A percentile compares a stretch with the other conserved stretches of the same genome.
Conservation (phyloP, 53 echinoderm and acorn worm species). For the Holothuria scabra region DNA sequence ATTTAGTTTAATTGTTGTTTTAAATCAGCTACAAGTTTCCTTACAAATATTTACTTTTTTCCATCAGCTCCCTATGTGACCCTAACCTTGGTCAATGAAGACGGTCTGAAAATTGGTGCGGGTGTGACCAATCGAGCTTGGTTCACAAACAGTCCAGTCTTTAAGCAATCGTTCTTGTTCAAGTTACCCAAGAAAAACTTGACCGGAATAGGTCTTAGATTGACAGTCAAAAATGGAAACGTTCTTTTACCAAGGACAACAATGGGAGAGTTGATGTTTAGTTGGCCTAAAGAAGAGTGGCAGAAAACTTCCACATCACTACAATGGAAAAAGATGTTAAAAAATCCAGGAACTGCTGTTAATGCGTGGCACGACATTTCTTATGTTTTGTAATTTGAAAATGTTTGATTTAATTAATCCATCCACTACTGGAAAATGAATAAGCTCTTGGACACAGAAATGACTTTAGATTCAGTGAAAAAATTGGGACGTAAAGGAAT, state of each 20-base stretch:
- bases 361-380: conserved; percentile 1
- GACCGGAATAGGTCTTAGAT: not conserved
- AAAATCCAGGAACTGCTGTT: not conserved
- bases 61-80: conserved; percentile 14
- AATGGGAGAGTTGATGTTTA: conserved; percentile 10
- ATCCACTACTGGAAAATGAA: no score
- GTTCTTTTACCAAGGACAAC: not conserved
- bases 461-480: no score
- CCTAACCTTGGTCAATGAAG: not conserved
- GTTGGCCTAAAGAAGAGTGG: conserved; percentile 17
- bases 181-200: conserved; percentile 5
- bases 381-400: not conserved
- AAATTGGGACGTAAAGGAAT: no score
- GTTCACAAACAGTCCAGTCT: not conserved
- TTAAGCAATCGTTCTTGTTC: conserved; percentile 7
- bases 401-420: no score
- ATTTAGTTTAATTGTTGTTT: no score
- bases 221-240: not conserved
- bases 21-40: not conserved
- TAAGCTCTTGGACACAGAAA: no score
- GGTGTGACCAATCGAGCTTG: not conserved
- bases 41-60: not conserved
- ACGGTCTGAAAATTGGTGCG: not conserved
- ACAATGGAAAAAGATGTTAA: conserved; percentile 16
- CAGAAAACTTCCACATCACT: conserved; percentile 17